Evolutionary conservation across 1,140 invertebrate genomes (phyloP).

Genomic region (Latrodectus geometricus): DNA sequence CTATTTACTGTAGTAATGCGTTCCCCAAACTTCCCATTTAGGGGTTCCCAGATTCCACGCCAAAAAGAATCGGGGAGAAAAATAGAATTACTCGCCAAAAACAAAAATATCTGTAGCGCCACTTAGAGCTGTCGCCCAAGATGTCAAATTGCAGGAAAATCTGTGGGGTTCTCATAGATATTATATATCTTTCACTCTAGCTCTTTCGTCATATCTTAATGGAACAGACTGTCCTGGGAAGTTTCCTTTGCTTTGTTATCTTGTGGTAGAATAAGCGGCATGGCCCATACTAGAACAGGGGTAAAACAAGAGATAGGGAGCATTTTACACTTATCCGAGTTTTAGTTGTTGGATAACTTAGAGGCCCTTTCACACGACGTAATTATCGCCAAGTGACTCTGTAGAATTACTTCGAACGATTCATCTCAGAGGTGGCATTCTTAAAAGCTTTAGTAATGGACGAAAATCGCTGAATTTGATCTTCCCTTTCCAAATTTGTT

Average conservation of each 20-base stretch:
- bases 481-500: no score
- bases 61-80: neutral
- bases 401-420: no score
- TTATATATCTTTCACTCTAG: neutral
- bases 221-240: neutral
- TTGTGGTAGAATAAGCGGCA: neutral
- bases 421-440: no score
- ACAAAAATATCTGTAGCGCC: neutral
- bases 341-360: neutral
- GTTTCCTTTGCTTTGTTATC: neutral
- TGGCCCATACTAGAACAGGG: neutral
- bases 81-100: neutral
- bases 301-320: neutral
- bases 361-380: no score
- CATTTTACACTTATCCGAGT: neutral
- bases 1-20: no score
- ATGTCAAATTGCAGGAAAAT: neutral
- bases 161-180: neutral
- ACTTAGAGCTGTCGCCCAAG: neutral
- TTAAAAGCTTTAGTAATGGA: no score
- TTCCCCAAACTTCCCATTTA: no score
- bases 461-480: no score
- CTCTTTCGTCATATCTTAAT: neutral
- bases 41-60: no score
- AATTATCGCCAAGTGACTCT: no score